Evolutionary conservation across 1,140 invertebrate species (phyloP).

Genomic region (Euwallacea similis): DNA sequence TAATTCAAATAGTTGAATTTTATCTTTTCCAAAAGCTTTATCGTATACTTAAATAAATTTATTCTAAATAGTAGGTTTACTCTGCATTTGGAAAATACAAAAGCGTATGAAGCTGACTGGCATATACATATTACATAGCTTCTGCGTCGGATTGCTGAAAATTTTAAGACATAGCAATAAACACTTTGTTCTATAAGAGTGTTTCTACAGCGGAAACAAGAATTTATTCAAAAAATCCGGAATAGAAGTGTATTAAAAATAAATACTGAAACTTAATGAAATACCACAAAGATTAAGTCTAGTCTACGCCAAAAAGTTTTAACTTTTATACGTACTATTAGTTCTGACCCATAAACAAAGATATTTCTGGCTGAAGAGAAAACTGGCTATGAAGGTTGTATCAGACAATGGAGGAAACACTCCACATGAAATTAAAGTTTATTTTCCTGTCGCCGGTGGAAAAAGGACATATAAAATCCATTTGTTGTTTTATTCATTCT

Average conservation of each 20-base stretch:
- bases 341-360: not conserved
- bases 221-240: not conserved
- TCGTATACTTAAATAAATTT: not conserved
- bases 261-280: not conserved
- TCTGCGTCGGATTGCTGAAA: not conserved
- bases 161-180: not conserved
- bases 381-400: not conserved
- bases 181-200: not conserved
- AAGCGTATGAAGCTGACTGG: not conserved
- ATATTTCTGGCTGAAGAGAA: not conserved
- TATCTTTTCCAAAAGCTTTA: not conserved
- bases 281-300: not conserved
- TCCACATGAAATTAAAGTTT: slow-evolving; percentile 1
- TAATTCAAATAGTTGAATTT: too few relatives aligned
- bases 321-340: not conserved
- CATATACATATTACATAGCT: not conserved
- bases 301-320: not conserved
- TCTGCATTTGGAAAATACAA: not conserved
- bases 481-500: not conserved
- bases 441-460: slow-evolving; percentile 4
- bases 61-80: not conserved
- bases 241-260: not conserved
- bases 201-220: not conserved
- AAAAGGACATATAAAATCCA: not conserved
- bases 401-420: slow-evolving; percentile 7